Evolutionary conservation across 92 coral and sea anemone genomes (phyloP), one percentile per base, ranked within the genome.

Genomic region (Parazoanthus darwini): DNA sequence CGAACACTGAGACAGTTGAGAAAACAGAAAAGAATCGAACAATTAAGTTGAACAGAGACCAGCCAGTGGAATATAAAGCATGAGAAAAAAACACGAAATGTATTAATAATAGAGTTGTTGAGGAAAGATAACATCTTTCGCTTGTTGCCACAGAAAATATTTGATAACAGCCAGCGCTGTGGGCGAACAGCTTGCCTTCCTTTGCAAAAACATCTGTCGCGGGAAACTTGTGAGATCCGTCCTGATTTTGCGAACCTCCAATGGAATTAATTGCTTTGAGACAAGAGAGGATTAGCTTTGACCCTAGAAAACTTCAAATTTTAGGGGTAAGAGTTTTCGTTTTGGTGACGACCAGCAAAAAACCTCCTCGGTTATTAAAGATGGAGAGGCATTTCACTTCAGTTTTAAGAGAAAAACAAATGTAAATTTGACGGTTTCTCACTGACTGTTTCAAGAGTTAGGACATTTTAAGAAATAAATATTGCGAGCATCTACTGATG

Each of bases 91-190:
- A 22, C 80, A 76, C 46, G 51, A 37, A 18, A 39, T 22, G 80
- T 37, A 37, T 42, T 18, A 14, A 42, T 37, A 44, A 76, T 76
- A 75, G 8, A 75, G 46, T 38, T 75, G 38, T 18, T 76, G 43
- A 22, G 46, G 16, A 22, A 76, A 37, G 80, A 76, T 76, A 44
- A 20, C 25, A 76, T 76, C 80, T 76, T 76, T 76, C 70, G 15
- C 15, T 63, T 63, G 26, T 63, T 23, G 80, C 80, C 80, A 42
- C 80, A 39, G 51, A 20, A 76, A 39, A 2, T 20, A 20, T 76
- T 76, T 76, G 23, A 76, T 76, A 39, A 76, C 46, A 44, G 6
- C 80, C 13, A 16, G 5, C 23, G 23, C n/a, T 4, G 54, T 37
- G 46, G 43, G 51, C 5, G 80, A 44, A 18, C 5, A 20, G 33